These are phyloP conservation scores for Melitaea athalia DNA, from an alignment of 2,888 invertebrate genomes.

Conservation along the genomic window DNA sequence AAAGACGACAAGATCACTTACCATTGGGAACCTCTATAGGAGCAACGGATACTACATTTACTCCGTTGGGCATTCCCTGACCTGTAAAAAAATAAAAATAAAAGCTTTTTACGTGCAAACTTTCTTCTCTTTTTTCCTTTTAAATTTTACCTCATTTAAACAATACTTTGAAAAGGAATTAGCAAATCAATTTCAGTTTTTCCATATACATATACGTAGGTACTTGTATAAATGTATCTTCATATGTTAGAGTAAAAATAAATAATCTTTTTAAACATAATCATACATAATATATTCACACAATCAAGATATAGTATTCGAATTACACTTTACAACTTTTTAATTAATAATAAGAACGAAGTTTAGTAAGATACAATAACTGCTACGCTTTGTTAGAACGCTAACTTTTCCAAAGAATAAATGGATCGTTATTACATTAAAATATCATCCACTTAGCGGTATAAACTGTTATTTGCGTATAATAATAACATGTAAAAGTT, in stretches of 20 bases:
- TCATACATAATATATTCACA: too few relatives aligned
- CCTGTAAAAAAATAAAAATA: slow-evolving; percentile 61
- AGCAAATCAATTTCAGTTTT: background rate
- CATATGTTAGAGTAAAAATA: too few relatives aligned
- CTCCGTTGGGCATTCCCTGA: slow-evolving; percentile 74
- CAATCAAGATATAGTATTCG: background rate
- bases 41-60: slow-evolving; percentile 78
- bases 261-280: too few relatives aligned
- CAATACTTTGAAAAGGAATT: slow-evolving; percentile 8
- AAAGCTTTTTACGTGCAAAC: background rate
- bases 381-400: slow-evolving; percentile 4
- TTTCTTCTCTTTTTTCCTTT: too few relatives aligned
- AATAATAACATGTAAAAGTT: slow-evolving; percentile 45
- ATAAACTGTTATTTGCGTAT: slow-evolving; percentile 38
- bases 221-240: too few relatives aligned
- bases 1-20: slow-evolving; percentile 50
- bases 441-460: slow-evolving; percentile 35
- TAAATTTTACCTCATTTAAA: background rate
- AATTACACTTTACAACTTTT: slow-evolving; percentile 14
- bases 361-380: slow-evolving; percentile 22
- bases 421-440: slow-evolving; percentile 38
- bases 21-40: slow-evolving; percentile 78
- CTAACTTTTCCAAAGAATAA: slow-evolving; percentile 18
- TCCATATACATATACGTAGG: too few relatives aligned
- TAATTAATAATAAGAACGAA: slow-evolving; percentile 20